Base-by-base conservation (phyloP, 2,113 vertebrate species). In the Recurvirostra avosetta region DNA sequence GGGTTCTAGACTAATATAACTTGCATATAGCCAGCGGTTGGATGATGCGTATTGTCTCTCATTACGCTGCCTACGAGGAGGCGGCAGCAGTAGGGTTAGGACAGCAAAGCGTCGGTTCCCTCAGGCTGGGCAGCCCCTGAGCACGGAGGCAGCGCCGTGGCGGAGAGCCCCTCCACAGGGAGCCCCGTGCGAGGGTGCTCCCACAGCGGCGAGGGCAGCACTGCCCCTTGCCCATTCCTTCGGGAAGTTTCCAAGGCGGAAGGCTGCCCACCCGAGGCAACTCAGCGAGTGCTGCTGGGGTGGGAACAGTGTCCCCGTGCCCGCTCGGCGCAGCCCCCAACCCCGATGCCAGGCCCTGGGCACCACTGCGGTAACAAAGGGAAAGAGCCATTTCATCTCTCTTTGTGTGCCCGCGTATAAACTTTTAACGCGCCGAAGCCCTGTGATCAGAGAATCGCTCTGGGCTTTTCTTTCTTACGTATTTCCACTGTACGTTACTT, bases 41-140 rank as follows among this genome's bases (percentile, higher is more conserved):
- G 50, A 12, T 1, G 12, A 23, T 4, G 7, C 23, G 10, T 8
- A 4, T 1, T 6, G 26, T 22, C 40, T 9, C 61, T n/a, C 41
- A 0, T 8, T 3, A 3, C 4, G 0, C 74, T 8, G 22, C 62
- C 41, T 32, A 0, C 34, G 5, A 9, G 0, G 5, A 40, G 59
- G 17, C 43, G 25, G 43, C 3, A 11, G 17, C 19, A 18, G 53
- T 5, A 32, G 79, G 41, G 11, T 0, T 4, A 32, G 72, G 43
- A 5, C 53, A 45, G 40, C 3, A 29, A 15, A 86, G 71, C 27
- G 12, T 2, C 11, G 2, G 56, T 9, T 27, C 63, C 16, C 1
- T 2, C 20, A 45, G 25, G 0, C 52, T 12, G 58, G n/a, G 19
- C 16, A n/a, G 20, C 36, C 41, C 6, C 50, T 16, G 23, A 3